Evolutionary conservation across 2,113 vertebrate species (phyloP).

Genomic region (Rhinolophus ferrumequinum): DNA sequence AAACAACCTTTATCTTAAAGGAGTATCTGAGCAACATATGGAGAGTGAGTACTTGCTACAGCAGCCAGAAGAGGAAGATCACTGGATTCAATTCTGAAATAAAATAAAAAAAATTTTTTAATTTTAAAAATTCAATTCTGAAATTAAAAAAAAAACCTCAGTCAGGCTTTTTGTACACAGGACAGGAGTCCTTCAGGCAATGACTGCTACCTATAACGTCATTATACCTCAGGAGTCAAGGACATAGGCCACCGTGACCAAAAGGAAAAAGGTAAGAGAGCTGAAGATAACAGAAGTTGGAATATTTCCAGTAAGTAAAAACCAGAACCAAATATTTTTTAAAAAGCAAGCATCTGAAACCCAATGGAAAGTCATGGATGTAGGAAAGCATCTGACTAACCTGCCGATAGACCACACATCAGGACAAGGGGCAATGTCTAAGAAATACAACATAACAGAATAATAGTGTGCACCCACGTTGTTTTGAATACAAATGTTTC

Average conservation of each 20-base stretch:
- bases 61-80: slow-evolving; percentile 97
- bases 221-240: neutral
- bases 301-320: slow-evolving; percentile 37
- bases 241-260: neutral
- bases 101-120: neutral
- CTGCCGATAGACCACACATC: neutral
- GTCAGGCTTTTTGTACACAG: neutral
- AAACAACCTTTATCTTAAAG: slow-evolving; percentile 87
- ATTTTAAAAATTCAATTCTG: too few relatives aligned
- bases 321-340: neutral
- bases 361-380: neutral
- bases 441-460: neutral
- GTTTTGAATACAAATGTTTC: slow-evolving; percentile 42
- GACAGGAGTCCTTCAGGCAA: neutral
- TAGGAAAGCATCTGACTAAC: neutral
- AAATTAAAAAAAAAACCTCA: slow-evolving; percentile 67
- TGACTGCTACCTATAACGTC: neutral
- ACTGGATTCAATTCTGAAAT: slow-evolving; percentile 96
- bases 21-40: slow-evolving; percentile 98
- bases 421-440: neutral
- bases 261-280: neutral
- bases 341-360: neutral
- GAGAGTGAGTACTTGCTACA: slow-evolving; percentile 98
- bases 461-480: neutral
- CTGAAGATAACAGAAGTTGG: neutral